Conservation (phyloP, 2,888 invertebrate species). For the Drosophila antonietae region DNA sequence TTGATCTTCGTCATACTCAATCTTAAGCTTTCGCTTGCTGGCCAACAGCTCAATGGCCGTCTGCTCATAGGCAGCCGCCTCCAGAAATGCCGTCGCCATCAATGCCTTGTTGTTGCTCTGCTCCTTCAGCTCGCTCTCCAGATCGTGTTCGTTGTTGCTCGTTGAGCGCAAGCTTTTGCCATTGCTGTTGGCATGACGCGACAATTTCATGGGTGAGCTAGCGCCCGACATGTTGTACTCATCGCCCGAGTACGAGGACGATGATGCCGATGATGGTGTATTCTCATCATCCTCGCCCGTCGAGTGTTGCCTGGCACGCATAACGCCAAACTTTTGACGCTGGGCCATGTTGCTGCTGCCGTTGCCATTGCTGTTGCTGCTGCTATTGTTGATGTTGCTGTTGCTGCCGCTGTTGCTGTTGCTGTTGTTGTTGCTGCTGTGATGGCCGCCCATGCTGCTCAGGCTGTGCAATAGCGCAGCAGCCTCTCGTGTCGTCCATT, state of each 20-base stretch:
- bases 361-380: slow-evolving; percentile 27
- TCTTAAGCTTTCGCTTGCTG: slow-evolving; percentile 73
- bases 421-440: slow-evolving; percentile 41
- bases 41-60: slow-evolving; percentile 74
- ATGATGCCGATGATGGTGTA: slow-evolving; percentile 81
- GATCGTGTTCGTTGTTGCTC: slow-evolving; percentile 16
- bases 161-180: slow-evolving; percentile 53
- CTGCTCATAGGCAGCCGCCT: slow-evolving; percentile 68
- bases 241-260: slow-evolving; percentile 72
- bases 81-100: slow-evolving; percentile 75
- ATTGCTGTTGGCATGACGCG: slow-evolving; percentile 60
- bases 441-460: slow-evolving; percentile 73
- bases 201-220: slow-evolving; percentile 73
- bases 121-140: slow-evolving; percentile 40
- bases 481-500: slow-evolving; percentile 84
- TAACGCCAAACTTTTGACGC: slow-evolving; percentile 61
- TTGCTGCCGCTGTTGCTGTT: slow-evolving; percentile 47
- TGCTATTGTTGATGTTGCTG: slow-evolving; percentile 29
- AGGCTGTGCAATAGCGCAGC: slow-evolving; percentile 82
- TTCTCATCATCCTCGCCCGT: slow-evolving; percentile 82
- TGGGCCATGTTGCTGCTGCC: slow-evolving; percentile 45
- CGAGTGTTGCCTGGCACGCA: slow-evolving; percentile 78
- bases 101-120: slow-evolving; percentile 79
- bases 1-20: slow-evolving; percentile 76
- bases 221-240: slow-evolving; percentile 61